Conservation (phyloP, 1,140 invertebrate species). For the Heterodera carotae region DNA sequence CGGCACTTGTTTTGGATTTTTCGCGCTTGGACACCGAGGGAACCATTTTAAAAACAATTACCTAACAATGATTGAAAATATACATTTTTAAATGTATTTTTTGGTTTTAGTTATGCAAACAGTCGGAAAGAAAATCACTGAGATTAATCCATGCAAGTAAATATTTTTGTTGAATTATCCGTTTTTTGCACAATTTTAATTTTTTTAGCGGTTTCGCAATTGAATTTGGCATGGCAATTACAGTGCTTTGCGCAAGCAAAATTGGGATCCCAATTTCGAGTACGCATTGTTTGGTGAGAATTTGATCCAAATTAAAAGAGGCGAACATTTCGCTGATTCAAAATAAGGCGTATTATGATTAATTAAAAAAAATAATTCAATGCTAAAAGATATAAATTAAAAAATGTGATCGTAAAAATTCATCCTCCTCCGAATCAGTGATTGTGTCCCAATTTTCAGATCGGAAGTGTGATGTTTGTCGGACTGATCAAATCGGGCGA, state of each 20-base stretch:
- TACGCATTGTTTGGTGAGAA: constrained; percentile 91
- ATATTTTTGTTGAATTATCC: neutral
- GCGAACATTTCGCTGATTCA: too few relatives aligned
- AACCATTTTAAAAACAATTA: constrained; percentile 68
- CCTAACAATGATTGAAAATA: constrained; percentile 89
- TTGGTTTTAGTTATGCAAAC: constrained; percentile 85
- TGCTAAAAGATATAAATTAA: too few relatives aligned
- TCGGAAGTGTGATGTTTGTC: constrained; percentile 40
- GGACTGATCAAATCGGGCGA: constrained; percentile 38
- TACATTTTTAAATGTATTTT: too few relatives aligned
- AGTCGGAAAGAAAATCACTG: constrained; percentile 41
- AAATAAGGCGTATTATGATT: too few relatives aligned
- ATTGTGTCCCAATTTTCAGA: constrained; percentile 20
- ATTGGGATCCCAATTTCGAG: constrained; percentile 91
- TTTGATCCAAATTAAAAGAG: too few relatives aligned
- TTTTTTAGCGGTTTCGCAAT: constrained; percentile 55
- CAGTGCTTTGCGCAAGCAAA: constrained; percentile 90
- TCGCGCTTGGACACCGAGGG: constrained; percentile 47
- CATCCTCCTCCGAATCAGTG: neutral
- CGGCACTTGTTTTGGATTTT: constrained; percentile 55
- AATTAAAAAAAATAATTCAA: too few relatives aligned
- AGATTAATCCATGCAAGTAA: constrained; percentile 67
- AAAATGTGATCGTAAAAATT: too few relatives aligned
- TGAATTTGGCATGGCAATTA: constrained; percentile 68
- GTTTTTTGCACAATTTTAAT: neutral